A percentile compares a stretch with the other conserved stretches of the same genome.
Conservation (phyloP, 2,797 vertebrate genomes). For the Heliangelus exortis region DNA sequence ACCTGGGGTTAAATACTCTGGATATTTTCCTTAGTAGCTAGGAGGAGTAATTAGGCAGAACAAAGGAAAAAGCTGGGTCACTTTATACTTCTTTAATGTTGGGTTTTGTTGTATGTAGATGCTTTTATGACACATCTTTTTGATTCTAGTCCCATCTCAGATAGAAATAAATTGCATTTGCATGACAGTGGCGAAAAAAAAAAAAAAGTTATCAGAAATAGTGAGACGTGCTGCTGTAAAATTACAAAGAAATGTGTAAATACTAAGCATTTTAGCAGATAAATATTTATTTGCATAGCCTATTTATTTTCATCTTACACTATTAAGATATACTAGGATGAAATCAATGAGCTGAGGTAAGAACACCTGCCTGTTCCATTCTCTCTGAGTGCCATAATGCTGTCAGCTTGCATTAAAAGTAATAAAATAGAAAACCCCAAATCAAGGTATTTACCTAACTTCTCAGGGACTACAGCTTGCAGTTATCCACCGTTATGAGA, state of each 20-base stretch:
- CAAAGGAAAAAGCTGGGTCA: not conserved
- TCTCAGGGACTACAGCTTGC: slow-evolving; percentile 82
- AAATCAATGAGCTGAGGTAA: slow-evolving; percentile 62
- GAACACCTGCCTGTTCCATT: slow-evolving; percentile 53
- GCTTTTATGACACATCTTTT: slow-evolving; percentile 48
- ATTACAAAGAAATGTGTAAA: slow-evolving; percentile 72
- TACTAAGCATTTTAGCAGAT: slow-evolving; percentile 78
- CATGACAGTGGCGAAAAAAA: slow-evolving; percentile 18
- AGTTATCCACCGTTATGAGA: slow-evolving; percentile 74
- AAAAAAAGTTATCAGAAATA: slow-evolving; percentile 54
- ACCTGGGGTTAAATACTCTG: not conserved
- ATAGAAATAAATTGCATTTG: slow-evolving; percentile 56
- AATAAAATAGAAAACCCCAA: slow-evolving; percentile 65
- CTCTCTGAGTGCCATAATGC: slow-evolving; percentile 49
- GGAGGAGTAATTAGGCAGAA: not conserved
- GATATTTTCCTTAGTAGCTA: not conserved
- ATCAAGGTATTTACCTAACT: slow-evolving; percentile 75
- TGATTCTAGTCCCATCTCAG: slow-evolving; percentile 46
- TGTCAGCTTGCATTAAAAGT: slow-evolving; percentile 66
- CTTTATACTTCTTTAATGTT: not conserved
- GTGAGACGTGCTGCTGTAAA: slow-evolving; percentile 68
- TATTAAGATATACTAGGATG: slow-evolving; percentile 67
- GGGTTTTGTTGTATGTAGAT: slow-evolving; percentile 21
- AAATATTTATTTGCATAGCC: slow-evolving; percentile 81
- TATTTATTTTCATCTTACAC: slow-evolving; percentile 79